These are phyloP conservation scores for Hypomecis punctinalis DNA, from an alignment of 2,888 invertebrate species.

Conservation along the genomic window DNA sequence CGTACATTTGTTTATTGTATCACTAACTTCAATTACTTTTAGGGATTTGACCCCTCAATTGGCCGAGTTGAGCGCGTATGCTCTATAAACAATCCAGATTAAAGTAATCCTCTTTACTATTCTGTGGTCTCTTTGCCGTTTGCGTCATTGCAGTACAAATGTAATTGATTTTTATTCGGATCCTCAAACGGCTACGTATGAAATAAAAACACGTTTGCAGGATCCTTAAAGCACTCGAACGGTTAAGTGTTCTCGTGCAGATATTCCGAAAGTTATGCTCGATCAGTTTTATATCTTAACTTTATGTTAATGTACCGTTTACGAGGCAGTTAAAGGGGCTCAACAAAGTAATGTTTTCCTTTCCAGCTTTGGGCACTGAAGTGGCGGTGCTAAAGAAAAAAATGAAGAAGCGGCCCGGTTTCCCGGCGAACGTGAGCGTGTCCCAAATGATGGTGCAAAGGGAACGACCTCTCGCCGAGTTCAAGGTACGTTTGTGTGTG, in stretches of 20 bases:
- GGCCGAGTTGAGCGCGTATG: constrained; percentile 30
- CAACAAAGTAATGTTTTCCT: constrained; percentile 40
- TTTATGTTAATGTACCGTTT: constrained; percentile 26
- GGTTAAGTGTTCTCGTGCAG: constrained; percentile 5
- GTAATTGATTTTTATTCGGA: constrained; percentile 21
- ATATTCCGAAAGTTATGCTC: constrained; percentile 16
- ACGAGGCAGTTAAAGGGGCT: constrained; percentile 30
- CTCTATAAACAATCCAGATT: constrained; percentile 36
- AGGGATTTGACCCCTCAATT: constrained; percentile 42
- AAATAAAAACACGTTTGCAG: constrained; percentile 14
- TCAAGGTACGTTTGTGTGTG: constrained; percentile 67
- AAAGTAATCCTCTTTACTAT: constrained; percentile 25
- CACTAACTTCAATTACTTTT: constrained; percentile 45
- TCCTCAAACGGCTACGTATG: constrained; percentile 9
- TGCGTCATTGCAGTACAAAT: constrained; percentile 25
- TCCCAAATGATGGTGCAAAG: constrained; percentile 88
- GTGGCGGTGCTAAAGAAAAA: constrained; percentile 85
- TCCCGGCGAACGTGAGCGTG: constrained; percentile 86
- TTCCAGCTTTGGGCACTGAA: constrained; percentile 72
- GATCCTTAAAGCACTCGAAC: constrained; percentile 15
- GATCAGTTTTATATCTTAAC: constrained; percentile 23
- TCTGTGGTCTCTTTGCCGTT: constrained; percentile 17
- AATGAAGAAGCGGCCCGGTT: constrained; percentile 86
- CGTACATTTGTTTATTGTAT: constrained; percentile 48
- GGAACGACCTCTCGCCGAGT: constrained; percentile 84